phyloP scores from a whole-genome alignment of 2,113 vertebrate genomes.

The Oceanodroma tethys region DNA sequence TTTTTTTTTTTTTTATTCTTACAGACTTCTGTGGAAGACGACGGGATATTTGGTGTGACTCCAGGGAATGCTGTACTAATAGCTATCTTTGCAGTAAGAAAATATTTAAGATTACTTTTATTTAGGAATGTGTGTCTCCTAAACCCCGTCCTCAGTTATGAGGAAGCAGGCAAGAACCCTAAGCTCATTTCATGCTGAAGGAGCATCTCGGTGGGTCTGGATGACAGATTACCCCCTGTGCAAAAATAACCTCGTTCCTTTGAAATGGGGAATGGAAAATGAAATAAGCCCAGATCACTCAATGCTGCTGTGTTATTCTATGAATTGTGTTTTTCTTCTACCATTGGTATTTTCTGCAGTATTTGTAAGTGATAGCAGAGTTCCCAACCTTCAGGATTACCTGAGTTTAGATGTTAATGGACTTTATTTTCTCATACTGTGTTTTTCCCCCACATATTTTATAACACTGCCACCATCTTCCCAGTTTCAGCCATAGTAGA shows the following conservation, averaged over 20 bases:
- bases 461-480: not conserved
- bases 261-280: not conserved
- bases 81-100: conserved; percentile 43
- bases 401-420: not conserved
- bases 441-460: fast-evolving
- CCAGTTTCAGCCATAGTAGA: not conserved
- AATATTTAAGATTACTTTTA: not conserved
- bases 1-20: not conserved
- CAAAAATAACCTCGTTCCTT: not conserved
- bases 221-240: not conserved
- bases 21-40: fast-evolving
- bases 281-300: not conserved
- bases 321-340: not conserved
- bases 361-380: not conserved
- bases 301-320: not conserved
- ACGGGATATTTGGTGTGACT: fast-evolving
- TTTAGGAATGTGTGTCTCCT: not conserved
- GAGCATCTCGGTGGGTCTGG: not conserved
- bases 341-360: not conserved
- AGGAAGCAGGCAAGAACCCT: not conserved
- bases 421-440: not conserved
- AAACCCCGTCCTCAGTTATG: not conserved
- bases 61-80: fast-evolving
- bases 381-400: not conserved
- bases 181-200: not conserved